These are phyloP conservation scores for Phalacrocorax brasilianus DNA, from an alignment of 2,113 vertebrate genomes.

Conservation along the genomic window DNA sequence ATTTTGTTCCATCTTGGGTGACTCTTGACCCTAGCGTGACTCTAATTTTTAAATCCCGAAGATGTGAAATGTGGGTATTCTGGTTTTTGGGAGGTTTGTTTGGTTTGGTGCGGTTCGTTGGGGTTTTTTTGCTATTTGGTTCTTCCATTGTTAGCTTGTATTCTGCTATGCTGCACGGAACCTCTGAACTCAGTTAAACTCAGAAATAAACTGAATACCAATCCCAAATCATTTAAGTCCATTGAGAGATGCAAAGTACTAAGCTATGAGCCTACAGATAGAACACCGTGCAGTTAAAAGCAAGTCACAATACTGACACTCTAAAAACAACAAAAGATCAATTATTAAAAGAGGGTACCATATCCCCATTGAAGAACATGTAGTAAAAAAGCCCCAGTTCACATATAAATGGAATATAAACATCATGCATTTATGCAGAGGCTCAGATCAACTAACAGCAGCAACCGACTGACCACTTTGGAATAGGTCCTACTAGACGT, in stretches of 20 bases:
- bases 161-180: not conserved
- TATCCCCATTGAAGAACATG: not conserved
- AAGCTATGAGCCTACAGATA: not conserved
- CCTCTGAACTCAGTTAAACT: not conserved
- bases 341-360: not conserved
- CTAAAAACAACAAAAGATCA: not conserved
- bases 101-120: not conserved
- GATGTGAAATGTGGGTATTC: not conserved
- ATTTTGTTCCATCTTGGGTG: not conserved
- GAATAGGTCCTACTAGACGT: not conserved
- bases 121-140: not conserved
- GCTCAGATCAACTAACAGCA: not conserved
- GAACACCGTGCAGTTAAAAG: not conserved
- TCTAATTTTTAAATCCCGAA: not conserved
- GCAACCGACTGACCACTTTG: not conserved
- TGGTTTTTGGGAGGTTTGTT: not conserved
- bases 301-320: not conserved
- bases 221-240: not conserved
- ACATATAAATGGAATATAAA: not conserved
- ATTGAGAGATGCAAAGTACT: not conserved
- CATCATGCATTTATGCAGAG: not conserved
- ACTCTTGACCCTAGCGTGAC: not conserved
- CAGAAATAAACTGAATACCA: not conserved
- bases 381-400: not conserved
- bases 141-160: not conserved